Conservation (phyloP, 92 coral and sea anemone species). For the Epizoanthus ramosus region DNA sequence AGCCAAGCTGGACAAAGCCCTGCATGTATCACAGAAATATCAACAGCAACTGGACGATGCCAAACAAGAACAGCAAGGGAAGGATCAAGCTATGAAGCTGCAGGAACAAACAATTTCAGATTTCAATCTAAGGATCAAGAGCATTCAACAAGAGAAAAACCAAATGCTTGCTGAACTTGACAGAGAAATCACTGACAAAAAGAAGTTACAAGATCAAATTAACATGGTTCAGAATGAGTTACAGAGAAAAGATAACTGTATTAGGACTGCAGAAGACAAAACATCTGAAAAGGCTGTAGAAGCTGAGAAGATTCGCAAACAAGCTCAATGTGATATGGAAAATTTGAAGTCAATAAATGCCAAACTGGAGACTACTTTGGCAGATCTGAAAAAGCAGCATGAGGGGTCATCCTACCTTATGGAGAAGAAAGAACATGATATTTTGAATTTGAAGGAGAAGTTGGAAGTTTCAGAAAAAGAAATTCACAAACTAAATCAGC, state of each 20-base stretch:
- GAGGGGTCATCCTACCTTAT: conserved; percentile 19
- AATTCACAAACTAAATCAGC: conserved; percentile 25
- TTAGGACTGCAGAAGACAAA: conserved; percentile 53
- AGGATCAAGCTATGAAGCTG: conserved; percentile 52
- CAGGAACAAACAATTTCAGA: conserved; percentile 64
- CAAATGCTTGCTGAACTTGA: conserved; percentile 57
- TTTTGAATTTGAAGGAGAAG: conserved; percentile 39
- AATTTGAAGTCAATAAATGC: conserved; percentile 45
- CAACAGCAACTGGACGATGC: conserved; percentile 60
- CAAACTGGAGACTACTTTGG: conserved; percentile 50
- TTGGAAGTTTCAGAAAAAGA: conserved; percentile 57
- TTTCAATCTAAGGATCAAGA: conserved; percentile 51
- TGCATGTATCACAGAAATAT: conserved; percentile 42
- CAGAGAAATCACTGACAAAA: conserved; percentile 52
- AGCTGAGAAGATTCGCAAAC: conserved; percentile 52
- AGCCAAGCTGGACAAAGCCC: conserved; percentile 46
- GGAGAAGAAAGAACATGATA: conserved; percentile 62
- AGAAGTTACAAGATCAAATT: conserved; percentile 58
- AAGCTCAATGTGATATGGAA: conserved; percentile 65
- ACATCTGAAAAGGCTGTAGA: conserved; percentile 46
- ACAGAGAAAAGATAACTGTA: conserved; percentile 52
- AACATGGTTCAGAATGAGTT: conserved; percentile 47
- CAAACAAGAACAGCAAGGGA: conserved; percentile 46
- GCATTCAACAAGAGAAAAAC: conserved; percentile 68
- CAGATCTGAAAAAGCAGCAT: conserved; percentile 52